Evolutionary conservation across 2,888 invertebrate genomes (phyloP).

Genomic region (Caenorhabditis angaria): DNA sequence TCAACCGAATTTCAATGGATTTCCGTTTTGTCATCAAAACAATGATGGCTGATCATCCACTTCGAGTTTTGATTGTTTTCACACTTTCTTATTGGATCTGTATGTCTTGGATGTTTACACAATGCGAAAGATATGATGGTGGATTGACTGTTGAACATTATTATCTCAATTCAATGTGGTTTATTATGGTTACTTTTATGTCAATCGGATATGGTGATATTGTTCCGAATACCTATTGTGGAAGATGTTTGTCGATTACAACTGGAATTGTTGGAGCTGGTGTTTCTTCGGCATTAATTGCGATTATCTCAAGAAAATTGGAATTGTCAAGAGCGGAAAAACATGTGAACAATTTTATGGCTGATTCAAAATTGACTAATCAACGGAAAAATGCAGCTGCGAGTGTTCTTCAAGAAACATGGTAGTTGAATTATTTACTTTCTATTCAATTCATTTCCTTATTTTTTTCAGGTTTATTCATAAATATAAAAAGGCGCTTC

Average conservation of each 20-base stretch:
- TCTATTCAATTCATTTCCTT: neutral
- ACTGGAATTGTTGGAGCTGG: conserved; percentile 99
- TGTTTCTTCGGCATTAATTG: conserved; percentile 97
- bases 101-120: conserved; percentile 97
- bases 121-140: conserved; percentile 86
- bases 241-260: conserved; percentile 96
- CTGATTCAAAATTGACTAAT: conserved; percentile 99
- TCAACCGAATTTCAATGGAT: conserved; percentile 84
- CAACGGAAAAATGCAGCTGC: conserved; percentile 99
- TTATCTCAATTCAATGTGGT: conserved; percentile 72
- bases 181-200: conserved; percentile 86
- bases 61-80: conserved; percentile 91
- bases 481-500: conserved; percentile 66
- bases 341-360: conserved; percentile 99
- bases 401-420: conserved; percentile 97
- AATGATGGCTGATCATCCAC: conserved; percentile 98
- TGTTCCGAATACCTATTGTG: conserved; percentile 99
- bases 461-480: conserved; percentile 67
- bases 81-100: conserved; percentile 99
- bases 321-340: conserved; percentile 96
- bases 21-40: conserved; percentile 96
- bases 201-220: conserved; percentile 82
- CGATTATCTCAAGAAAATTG: conserved; percentile 97
- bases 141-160: conserved; percentile 64
- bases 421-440: conserved; percentile 79